These are phyloP conservation scores for Phaedon cochleariae DNA, from an alignment of 2,888 invertebrate genomes.

Conservation along the genomic window DNA sequence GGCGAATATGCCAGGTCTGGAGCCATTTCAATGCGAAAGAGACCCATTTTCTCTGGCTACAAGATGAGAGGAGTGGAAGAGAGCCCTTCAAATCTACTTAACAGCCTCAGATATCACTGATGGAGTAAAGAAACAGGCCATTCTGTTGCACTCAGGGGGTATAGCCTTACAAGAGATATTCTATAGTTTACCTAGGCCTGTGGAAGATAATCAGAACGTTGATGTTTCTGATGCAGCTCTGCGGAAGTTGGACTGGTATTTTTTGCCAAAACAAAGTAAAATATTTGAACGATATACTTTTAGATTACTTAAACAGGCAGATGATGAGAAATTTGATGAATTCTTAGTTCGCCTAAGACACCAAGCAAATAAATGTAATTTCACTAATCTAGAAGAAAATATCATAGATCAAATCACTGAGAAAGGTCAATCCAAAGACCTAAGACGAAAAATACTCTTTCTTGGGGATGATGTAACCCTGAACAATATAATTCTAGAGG, in stretches of 20 bases:
- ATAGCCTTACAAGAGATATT: slow-evolving; percentile 45
- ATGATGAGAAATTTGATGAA: slow-evolving; percentile 49
- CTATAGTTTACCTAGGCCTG: slow-evolving; percentile 41
- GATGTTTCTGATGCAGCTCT: slow-evolving; percentile 22
- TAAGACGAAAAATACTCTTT: slow-evolving; percentile 38
- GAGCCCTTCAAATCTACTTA: slow-evolving; percentile 43
- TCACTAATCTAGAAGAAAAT: slow-evolving; percentile 35
- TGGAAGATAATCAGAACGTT: slow-evolving; percentile 23
- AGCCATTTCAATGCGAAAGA: slow-evolving; percentile 42
- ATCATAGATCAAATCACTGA: slow-evolving; percentile 47
- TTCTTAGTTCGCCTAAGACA: slow-evolving; percentile 45
- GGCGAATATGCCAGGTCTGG: slow-evolving; percentile 7
- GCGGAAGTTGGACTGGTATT: slow-evolving; percentile 42
- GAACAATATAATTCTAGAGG: slow-evolving; percentile 33
- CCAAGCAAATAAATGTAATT: slow-evolving; percentile 35
- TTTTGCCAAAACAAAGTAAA: slow-evolving; percentile 44
- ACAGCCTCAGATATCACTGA: slow-evolving; percentile 30
- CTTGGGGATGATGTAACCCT: slow-evolving; percentile 35
- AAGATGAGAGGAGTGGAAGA: slow-evolving; percentile 48
- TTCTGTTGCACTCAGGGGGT: slow-evolving; percentile 42
- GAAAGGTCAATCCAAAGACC: slow-evolving; percentile 41
- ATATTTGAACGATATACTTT: slow-evolving; percentile 50
- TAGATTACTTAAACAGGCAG: background rate
- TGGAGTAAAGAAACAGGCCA: slow-evolving; percentile 37
- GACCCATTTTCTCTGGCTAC: no score